phyloP scores from a whole-genome alignment of 2,797 vertebrate genomes.

The Craterocephalus amniculus region DNA sequence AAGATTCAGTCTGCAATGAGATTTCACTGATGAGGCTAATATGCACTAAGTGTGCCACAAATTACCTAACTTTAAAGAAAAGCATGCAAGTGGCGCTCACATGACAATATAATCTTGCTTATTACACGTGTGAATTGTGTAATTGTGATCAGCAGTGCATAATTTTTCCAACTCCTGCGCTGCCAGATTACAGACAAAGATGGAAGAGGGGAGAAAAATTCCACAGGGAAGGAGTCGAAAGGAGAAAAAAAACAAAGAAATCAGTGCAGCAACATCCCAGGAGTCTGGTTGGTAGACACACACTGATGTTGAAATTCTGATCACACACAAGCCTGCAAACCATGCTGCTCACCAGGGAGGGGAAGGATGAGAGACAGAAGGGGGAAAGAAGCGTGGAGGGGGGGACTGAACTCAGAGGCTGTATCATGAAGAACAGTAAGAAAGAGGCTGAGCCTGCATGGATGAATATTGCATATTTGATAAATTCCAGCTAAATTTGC shows the following conservation, averaged over 20 bases:
- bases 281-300: slow-evolving; percentile 60
- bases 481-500: neutral
- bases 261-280: slow-evolving; percentile 49
- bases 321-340: slow-evolving; percentile 70
- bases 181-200: slow-evolving; percentile 14
- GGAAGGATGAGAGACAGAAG: slow-evolving; percentile 18
- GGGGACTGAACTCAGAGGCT: slow-evolving; percentile 13
- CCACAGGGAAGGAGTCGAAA: slow-evolving; percentile 18
- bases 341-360: slow-evolving; percentile 43
- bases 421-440: neutral
- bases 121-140: slow-evolving; percentile 6
- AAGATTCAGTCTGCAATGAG: slow-evolving; percentile 20
- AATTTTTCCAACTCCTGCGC: slow-evolving; percentile 22
- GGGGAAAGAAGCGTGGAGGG: neutral
- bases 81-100: neutral
- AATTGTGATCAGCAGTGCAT: slow-evolving; percentile 15
- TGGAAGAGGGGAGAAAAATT: neutral
- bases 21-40: slow-evolving; percentile 31
- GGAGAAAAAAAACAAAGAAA: slow-evolving; percentile 45
- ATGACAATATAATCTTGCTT: neutral
- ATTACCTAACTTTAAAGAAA: slow-evolving; percentile 10
- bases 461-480: slow-evolving; percentile 1
- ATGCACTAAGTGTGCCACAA: slow-evolving; percentile 6
- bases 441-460: neutral
- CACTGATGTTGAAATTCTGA: slow-evolving; percentile 76